These are phyloP conservation scores for Macheiramphus alcinus DNA, from an alignment of 2,113 vertebrate genomes.

Conservation along the genomic window DNA sequence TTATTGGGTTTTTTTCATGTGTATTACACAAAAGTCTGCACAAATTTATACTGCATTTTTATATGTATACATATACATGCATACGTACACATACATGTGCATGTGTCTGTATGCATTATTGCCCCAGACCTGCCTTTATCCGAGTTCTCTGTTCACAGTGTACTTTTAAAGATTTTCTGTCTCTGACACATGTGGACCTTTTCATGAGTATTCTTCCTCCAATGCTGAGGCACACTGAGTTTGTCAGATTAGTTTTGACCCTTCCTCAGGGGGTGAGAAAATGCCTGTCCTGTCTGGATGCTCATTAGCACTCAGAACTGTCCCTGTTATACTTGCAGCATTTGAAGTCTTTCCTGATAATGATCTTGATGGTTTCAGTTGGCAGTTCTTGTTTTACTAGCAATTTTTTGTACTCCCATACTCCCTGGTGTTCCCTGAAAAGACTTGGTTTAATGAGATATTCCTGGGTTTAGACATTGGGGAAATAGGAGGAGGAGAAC, in stretches of 20 bases:
- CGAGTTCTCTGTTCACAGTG: background rate
- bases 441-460: constrained; percentile 59
- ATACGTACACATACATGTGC: background rate
- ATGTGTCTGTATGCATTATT: background rate
- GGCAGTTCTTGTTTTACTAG: constrained; percentile 35
- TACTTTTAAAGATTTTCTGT: constrained; percentile 1
- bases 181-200: constrained; percentile 12
- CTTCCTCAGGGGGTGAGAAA: constrained; percentile 31
- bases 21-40: background rate
- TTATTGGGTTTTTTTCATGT: background rate
- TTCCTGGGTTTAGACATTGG: constrained; percentile 23
- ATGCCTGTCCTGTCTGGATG: constrained; percentile 17
- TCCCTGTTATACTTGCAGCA: constrained; percentile 1
- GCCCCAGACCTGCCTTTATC: background rate
- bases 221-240: background rate
- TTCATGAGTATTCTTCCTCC: constrained; percentile 6
- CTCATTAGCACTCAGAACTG: constrained; percentile 46
- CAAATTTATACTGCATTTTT: background rate
- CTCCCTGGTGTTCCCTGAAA: background rate
- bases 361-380: constrained; percentile 54
- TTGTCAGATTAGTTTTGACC: constrained; percentile 46
- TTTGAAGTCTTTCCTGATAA: constrained; percentile 58
- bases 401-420: constrained; percentile 30
- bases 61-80: background rate
- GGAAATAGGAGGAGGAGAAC: constrained; percentile 51